Evolutionary conservation across 2,113 vertebrate species (phyloP).

Genomic region (Myxocyprinus asiaticus): DNA sequence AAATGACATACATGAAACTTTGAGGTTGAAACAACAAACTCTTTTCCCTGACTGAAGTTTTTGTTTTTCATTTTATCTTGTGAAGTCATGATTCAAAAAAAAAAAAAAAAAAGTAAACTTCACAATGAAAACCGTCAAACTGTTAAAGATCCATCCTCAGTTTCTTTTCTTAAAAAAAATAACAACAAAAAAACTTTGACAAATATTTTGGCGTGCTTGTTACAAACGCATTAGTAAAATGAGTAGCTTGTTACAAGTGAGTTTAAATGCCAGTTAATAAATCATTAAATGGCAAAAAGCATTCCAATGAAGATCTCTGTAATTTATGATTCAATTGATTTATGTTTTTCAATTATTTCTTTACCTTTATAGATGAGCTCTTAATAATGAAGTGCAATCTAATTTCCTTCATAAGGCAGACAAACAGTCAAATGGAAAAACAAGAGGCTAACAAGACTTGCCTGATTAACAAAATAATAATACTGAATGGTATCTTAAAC

Average conservation of each 20-base stretch:
- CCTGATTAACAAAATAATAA: conserved; percentile 75
- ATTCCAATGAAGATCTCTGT: conserved; percentile 18
- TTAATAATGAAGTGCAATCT: conserved; percentile 37
- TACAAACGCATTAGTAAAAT: neutral
- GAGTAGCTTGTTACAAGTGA: neutral
- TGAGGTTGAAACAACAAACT: conserved; percentile 62
- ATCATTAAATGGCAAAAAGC: neutral
- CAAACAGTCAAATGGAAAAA: conserved; percentile 81
- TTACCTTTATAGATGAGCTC: conserved; percentile 51
- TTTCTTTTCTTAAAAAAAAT: neutral
- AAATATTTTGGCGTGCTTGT: conserved; percentile 37
- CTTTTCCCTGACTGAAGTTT: conserved; percentile 67
- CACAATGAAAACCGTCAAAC: neutral
- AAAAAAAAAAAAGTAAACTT: conserved; percentile 25
- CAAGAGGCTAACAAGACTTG: conserved; percentile 77
- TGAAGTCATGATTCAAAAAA: conserved; percentile 66
- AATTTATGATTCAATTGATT: neutral
- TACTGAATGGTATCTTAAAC: conserved; percentile 87
- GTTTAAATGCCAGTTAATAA: neutral
- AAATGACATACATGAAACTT: conserved; percentile 61
- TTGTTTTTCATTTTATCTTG: conserved; percentile 38
- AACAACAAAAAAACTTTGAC: neutral
- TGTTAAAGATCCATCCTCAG: neutral
- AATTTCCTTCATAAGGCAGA: conserved; percentile 89
- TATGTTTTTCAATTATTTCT: conserved; percentile 56